Conservation (phyloP, 2,888 invertebrate species). For the Theretra japonica region DNA sequence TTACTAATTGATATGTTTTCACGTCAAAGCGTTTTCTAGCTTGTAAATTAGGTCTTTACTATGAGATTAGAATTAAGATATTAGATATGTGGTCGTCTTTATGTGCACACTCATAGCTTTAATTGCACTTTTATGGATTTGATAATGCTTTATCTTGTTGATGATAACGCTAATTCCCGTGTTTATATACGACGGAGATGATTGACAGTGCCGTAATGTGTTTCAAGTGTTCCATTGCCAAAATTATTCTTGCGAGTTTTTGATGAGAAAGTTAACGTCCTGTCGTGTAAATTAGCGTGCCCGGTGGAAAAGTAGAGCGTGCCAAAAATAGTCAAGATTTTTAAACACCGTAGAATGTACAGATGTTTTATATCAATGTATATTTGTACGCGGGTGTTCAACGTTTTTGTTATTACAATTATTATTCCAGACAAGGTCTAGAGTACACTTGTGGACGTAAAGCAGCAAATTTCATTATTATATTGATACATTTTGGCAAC, state of each 20-base stretch:
- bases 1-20: neutral
- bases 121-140: constrained; percentile 9
- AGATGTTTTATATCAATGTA: neutral
- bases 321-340: constrained; percentile 1
- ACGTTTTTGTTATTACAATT: too few species aligned
- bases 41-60: constrained; percentile 9
- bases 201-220: neutral
- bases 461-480: too few species aligned
- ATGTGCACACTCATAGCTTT: neutral
- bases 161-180: neutral
- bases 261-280: constrained; percentile 8
- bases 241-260: constrained; percentile 9
- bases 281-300: neutral
- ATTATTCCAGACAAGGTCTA: too few species aligned
- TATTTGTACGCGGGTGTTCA: too few species aligned
- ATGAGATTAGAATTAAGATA: neutral
- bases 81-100: neutral
- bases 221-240: constrained; percentile 15
- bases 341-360: constrained; percentile 3
- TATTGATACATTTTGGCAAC: too few species aligned
- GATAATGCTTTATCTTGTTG: constrained; percentile 9
- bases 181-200: constrained; percentile 6
- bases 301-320: neutral
- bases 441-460: too few species aligned
- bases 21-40: neutral